These are phyloP conservation scores for Eupelmus urozonus DNA, from an alignment of 2,888 invertebrate genomes.

Conservation along the genomic window DNA sequence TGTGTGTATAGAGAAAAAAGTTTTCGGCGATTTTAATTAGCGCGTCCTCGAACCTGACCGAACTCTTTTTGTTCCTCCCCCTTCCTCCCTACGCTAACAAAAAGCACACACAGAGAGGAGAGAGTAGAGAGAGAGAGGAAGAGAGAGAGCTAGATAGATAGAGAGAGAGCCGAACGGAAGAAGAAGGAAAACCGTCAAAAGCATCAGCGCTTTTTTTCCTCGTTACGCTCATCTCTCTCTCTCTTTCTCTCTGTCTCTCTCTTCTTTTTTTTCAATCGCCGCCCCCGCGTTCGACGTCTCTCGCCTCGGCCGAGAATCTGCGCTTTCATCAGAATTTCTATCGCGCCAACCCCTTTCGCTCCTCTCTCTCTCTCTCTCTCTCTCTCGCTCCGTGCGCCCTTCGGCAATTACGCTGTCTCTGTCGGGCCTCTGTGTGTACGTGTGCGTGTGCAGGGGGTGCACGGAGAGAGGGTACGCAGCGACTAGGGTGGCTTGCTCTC, in stretches of 20 bases:
- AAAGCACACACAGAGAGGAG: conserved; percentile 48
- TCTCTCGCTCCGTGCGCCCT: conserved; percentile 58
- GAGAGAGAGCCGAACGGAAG: conserved; percentile 48
- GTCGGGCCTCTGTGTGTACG: conserved; percentile 20
- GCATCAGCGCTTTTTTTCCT: conserved; percentile 56
- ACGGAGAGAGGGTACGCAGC: conserved; percentile 48
- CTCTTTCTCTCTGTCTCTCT: conserved; percentile 12
- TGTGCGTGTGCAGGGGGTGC: conserved; percentile 58
- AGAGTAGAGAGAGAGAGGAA: too few species aligned
- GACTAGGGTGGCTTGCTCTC: conserved; percentile 51
- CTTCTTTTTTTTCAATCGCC: conserved; percentile 51
- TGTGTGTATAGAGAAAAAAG: conserved; percentile 54
- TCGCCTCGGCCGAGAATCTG: conserved; percentile 57
- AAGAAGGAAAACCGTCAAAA: conserved; percentile 59
- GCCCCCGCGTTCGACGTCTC: conserved; percentile 47
- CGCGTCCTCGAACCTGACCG: conserved; percentile 52
- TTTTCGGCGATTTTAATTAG: conserved; percentile 59
- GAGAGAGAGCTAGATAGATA: conserved; percentile 25
- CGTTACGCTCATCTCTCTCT: conserved; percentile 46
- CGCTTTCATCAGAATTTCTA: conserved; percentile 60
- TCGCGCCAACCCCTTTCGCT: conserved; percentile 49
- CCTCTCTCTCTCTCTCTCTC: conserved; percentile 23
- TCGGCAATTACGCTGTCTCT: conserved; percentile 65
- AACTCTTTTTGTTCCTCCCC: conserved; percentile 36
- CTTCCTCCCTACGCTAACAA: conserved; percentile 42